phyloP scores from a whole-genome alignment of 2,888 invertebrate genomes.

The Cataglyphis cursor region DNA sequence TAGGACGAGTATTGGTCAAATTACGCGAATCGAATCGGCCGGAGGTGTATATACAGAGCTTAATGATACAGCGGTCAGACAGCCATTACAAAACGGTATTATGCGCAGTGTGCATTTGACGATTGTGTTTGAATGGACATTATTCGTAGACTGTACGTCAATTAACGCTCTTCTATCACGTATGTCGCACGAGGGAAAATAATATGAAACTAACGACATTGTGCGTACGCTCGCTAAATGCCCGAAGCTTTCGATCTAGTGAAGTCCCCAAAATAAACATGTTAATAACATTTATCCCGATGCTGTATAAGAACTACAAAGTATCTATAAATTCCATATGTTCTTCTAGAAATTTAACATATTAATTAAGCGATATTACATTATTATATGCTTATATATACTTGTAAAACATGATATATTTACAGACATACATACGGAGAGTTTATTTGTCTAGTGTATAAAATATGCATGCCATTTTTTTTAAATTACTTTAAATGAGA shows the following conservation, averaged over 20 bases:
- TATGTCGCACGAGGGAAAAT: conserved; percentile 5
- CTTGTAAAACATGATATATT: neutral
- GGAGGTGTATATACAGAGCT: conserved; percentile 34
- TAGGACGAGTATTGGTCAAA: conserved; percentile 48
- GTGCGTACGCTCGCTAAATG: neutral
- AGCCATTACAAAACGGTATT: conserved; percentile 43
- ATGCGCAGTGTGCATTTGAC: conserved; percentile 37
- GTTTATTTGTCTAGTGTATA: neutral
- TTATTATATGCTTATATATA: neutral
- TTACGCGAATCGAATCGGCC: conserved; percentile 61
- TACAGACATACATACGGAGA: neutral
- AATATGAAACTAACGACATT: conserved; percentile 11
- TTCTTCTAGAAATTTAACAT: neutral
- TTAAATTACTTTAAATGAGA: neutral
- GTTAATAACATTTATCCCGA: neutral
- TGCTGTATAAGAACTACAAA: neutral
- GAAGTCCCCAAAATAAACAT: neutral
- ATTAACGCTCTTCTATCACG: conserved; percentile 33
- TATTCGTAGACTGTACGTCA: conserved; percentile 29
- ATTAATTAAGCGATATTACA: neutral
- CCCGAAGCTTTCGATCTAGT: neutral
- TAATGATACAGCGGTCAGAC: conserved; percentile 42
- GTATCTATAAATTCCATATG: neutral
- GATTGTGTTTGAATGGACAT: conserved; percentile 38
- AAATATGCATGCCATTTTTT: neutral